Percentiles rank a stretch among this genome's conserved stretches.
Evolutionary conservation across 2,797 vertebrate species (phyloP).

Genomic region (Dendrocincla tyrannina): DNA sequence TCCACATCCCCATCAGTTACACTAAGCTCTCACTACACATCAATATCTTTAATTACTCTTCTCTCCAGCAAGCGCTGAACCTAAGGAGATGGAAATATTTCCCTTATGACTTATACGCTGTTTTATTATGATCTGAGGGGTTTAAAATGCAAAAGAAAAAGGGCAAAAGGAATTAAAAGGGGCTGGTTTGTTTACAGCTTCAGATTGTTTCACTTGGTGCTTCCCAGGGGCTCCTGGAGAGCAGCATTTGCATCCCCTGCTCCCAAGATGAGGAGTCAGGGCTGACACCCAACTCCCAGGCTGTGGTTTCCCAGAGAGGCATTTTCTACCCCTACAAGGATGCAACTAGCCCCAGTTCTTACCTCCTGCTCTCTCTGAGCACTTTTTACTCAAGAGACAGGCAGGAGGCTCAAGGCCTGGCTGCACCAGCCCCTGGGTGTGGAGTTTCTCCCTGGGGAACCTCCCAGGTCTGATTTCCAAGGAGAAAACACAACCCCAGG

Average conservation of each 20-base stretch:
- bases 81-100: conserved; percentile 51
- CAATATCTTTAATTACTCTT: conserved; percentile 67
- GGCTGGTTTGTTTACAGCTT: neutral
- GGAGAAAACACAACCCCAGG: neutral
- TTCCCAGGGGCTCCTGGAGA: neutral
- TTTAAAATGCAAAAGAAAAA: neutral
- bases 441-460: neutral
- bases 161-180: neutral
- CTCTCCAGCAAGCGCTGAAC: conserved; percentile 29
- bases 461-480: neutral
- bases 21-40: conserved; percentile 33
- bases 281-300: neutral
- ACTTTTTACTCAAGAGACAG: rapidly evolving
- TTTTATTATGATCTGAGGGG: conserved; percentile 32
- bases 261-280: neutral
- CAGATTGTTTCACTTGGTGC: rapidly evolving
- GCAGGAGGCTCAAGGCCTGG: neutral
- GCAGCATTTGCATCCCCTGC: rapidly evolving
- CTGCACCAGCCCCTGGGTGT: neutral
- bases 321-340: neutral
- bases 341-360: neutral
- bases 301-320: neutral
- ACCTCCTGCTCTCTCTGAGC: neutral
- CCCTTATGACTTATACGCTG: conserved; percentile 18
- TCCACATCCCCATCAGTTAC: conserved; percentile 28